Base-by-base conservation (phyloP, 2,113 vertebrate genomes). In the Corynorhinus townsendii region DNA sequence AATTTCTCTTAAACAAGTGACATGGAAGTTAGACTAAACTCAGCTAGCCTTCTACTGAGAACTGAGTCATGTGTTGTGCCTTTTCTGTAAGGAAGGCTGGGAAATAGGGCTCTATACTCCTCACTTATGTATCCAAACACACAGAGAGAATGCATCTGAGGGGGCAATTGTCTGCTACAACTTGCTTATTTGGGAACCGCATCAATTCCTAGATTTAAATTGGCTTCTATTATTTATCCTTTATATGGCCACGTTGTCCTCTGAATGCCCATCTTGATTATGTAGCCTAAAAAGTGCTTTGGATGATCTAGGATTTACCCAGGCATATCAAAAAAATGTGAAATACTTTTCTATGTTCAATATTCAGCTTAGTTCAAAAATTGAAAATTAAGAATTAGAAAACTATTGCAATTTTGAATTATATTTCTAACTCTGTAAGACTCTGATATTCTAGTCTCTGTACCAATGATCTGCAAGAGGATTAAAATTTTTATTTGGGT, bases 401-500 rank as follows among this genome's bases (percentile, higher is more conserved):
- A 72, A 76, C 45, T 38, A 85, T 33, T 85, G 81, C 10, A 72
- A 43, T 79, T 94, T 68, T 49, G 47, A 94, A 77, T 91, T 77
- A 83, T 56, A 35, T 66, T 95, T 79, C 59, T 82, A 69, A 95
- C 49, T 85, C 92, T 95, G 33, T 43, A 87, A 82, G 59, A 68
- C 35, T 82, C 56, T 56, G 54, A 89, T 40, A 30, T 86, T 90
- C 76, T 88, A 71, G 69, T 88, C 83, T 92, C 43, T 79, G 38
- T 93, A 93, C 38, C 92, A 82, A 75, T 80, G 52, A 64, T 73
- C 71, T 73, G 5, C 82, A 95, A 89, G 88, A 95, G 43, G 73
- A 92, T 95, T 95, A 94, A 94, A 16, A 22, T 90, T 93, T 95
- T 82, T 68, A 97, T 96, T 90, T 96, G 92, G 95, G 77, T 96